phyloP scores from a whole-genome alignment of 2,113 vertebrate species.

The Chamaea fasciata region DNA sequence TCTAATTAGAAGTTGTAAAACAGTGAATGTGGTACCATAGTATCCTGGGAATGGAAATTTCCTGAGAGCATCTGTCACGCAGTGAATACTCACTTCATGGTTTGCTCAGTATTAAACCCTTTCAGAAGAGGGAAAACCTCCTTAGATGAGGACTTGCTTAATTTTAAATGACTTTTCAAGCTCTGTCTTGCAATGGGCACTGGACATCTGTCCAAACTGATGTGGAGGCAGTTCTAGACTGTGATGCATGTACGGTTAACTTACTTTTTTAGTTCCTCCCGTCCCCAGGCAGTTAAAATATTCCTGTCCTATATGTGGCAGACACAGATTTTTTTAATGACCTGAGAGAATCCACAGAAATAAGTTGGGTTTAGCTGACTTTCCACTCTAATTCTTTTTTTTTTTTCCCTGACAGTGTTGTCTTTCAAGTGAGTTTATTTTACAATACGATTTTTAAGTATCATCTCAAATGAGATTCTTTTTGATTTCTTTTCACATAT shows the following conservation, averaged over 20 bases:
- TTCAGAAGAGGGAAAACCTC: background rate
- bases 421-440: background rate
- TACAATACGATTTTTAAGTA: background rate
- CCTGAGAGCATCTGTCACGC: fast-evolving
- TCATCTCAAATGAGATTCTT: background rate
- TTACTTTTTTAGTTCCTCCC: background rate
- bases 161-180: constrained; percentile 51
- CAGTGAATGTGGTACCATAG: background rate
- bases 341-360: background rate
- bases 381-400: background rate
- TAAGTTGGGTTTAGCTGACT: background rate
- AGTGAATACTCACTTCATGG: background rate
- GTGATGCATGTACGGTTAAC: constrained; percentile 70
- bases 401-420: background rate
- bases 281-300: background rate
- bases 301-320: background rate
- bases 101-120: background rate
- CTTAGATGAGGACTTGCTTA: constrained; percentile 38
- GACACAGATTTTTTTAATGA: background rate
- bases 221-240: constrained; percentile 66
- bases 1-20: background rate
- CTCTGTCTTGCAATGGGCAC: constrained; percentile 69
- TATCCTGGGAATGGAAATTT: background rate
- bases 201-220: constrained; percentile 73
- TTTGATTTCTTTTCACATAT: background rate